These are phyloP conservation scores for Myotis myotis DNA, from an alignment of 2,797 vertebrate species.

Conservation along the genomic window DNA sequence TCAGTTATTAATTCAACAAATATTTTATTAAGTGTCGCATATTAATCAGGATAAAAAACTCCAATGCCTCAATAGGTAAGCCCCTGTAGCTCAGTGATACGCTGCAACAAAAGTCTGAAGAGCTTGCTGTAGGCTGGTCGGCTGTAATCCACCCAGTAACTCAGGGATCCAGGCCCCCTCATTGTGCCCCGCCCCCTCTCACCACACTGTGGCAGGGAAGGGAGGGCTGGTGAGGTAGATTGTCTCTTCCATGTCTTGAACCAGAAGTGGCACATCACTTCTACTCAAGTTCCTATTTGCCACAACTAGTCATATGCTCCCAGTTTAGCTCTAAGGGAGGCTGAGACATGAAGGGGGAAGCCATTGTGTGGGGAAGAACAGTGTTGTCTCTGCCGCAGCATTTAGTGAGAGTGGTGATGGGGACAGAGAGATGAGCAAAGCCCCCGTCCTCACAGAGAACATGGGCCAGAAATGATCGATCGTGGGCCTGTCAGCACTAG, in stretches of 20 bases:
- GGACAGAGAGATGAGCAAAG: neutral
- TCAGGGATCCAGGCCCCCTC: neutral
- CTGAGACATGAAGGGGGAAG: neutral
- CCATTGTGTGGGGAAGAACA: neutral
- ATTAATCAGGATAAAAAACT: neutral
- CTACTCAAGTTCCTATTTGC: neutral
- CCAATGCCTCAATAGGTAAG: neutral
- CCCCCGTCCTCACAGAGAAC: neutral
- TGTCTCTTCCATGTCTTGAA: neutral
- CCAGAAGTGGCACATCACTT: neutral
- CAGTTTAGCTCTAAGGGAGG: neutral
- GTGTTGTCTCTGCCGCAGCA: neutral
- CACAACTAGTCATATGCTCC: neutral
- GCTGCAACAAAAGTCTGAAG: neutral
- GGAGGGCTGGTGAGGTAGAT: neutral
- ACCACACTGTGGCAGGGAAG: neutral
- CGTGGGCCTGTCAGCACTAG: neutral
- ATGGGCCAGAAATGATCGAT: neutral
- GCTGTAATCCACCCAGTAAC: neutral
- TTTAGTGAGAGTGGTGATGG: neutral
- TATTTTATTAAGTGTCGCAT: neutral
- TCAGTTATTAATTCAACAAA: neutral
- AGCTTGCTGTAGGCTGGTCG: fast-evolving
- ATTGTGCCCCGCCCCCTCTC: neutral
- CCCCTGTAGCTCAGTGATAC: neutral